Evolutionary conservation across 2,797 vertebrate species (phyloP).

Genomic region (Acrossocheilus wenchowensis): DNA sequence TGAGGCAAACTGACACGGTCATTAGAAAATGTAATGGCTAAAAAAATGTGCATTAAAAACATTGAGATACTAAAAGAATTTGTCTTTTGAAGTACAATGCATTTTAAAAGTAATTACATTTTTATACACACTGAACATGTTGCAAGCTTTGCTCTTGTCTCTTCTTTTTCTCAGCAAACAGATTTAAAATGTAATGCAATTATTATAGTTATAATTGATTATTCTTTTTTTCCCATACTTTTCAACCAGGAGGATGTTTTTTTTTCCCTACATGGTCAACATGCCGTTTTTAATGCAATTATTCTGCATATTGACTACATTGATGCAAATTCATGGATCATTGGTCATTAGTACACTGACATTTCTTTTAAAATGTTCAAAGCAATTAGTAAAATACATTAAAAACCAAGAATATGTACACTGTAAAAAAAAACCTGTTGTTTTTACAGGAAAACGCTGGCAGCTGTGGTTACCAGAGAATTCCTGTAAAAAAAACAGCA

Average conservation of each 20-base stretch:
- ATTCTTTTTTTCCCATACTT: background rate
- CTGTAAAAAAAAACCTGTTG: no score
- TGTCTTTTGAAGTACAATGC: background rate
- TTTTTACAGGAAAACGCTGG: no score
- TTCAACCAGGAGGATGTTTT: background rate
- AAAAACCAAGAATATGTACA: background rate
- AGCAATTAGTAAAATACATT: background rate
- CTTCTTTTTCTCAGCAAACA: no score
- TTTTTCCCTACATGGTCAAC: background rate
- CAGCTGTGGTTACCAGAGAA: no score
- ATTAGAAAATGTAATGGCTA: background rate
- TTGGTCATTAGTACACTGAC: background rate
- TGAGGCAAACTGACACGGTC: background rate
- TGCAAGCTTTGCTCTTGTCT: no score
- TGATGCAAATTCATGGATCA: background rate
- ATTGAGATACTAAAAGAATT: background rate
- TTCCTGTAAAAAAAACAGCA: no score
- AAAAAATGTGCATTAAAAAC: background rate
- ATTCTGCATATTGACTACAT: background rate
- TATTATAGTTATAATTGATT: background rate
- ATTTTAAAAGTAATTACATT: background rate
- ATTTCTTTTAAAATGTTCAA: background rate
- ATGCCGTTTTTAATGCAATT: background rate
- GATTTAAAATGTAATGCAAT: background rate
- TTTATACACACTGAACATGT: background rate